These are phyloP conservation scores for Hippocampus comes DNA, from an alignment of 2,113 vertebrate species.

Conservation along the genomic window DNA sequence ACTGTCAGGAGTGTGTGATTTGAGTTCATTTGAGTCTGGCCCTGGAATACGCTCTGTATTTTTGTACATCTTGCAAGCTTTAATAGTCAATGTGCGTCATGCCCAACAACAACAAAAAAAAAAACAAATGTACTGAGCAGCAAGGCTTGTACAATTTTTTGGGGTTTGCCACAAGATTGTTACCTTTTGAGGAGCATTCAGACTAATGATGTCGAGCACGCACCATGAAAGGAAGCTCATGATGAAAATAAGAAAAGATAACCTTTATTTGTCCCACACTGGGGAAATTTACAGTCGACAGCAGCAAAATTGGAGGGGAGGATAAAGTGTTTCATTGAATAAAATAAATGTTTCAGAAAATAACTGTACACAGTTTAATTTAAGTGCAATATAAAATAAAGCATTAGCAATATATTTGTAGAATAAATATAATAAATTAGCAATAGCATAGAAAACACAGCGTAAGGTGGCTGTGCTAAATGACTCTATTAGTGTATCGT, in stretches of 20 bases:
- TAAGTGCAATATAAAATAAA: too few species aligned
- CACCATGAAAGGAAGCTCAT: conserved; percentile 11
- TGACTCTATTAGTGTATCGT: neutral
- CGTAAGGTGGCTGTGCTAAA: too few species aligned
- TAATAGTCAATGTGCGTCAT: conserved; percentile 41
- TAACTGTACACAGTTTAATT: too few species aligned
- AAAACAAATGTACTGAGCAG: neutral
- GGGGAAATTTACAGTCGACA: too few species aligned
- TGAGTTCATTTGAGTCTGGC: conserved; percentile 13
- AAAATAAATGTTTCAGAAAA: too few species aligned
- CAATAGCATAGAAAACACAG: too few species aligned
- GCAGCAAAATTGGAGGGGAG: too few species aligned
- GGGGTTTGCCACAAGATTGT: neutral
- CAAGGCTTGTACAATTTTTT: neutral
- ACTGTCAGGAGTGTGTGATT: neutral
- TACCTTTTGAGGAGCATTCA: neutral
- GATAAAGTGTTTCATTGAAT: too few species aligned
- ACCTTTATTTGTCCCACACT: too few species aligned
- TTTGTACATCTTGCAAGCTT: conserved; percentile 39
- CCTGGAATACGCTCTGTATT: conserved; percentile 9
- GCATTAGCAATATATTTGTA: too few species aligned
- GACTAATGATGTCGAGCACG: conserved; percentile 2
- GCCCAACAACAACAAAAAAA: conserved; percentile 1
- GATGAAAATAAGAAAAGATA: conserved; percentile 14
- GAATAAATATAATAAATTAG: too few species aligned